Evolutionary conservation across 2,113 vertebrate genomes (phyloP).

Genomic region (Poeciliopsis occidentalis): DNA sequence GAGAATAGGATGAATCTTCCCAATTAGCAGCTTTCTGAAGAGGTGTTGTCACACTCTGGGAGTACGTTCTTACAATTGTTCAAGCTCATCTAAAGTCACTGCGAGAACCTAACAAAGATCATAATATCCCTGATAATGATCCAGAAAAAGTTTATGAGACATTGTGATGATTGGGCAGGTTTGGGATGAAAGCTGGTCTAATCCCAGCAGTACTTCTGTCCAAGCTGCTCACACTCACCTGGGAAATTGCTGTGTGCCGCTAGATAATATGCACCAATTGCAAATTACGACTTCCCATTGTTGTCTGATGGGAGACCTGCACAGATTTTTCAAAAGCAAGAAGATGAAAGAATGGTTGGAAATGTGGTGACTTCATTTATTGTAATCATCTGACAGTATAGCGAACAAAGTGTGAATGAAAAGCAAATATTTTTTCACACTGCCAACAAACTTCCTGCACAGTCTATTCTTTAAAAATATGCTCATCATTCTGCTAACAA

Average conservation of each 20-base stretch:
- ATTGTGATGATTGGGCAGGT: slow-evolving; percentile 43
- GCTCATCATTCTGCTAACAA: slow-evolving; percentile 17
- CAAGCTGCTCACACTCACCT: slow-evolving; percentile 55
- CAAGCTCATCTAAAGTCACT: slow-evolving; percentile 52
- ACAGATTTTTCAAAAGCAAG: slow-evolving; percentile 41
- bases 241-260: slow-evolving; percentile 47
- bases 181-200: slow-evolving; percentile 56
- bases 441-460: slow-evolving; percentile 2
- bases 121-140: slow-evolving; percentile 54
- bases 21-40: slow-evolving; percentile 75
- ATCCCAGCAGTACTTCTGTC: slow-evolving; percentile 56
- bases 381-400: slow-evolving; percentile 30
- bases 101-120: slow-evolving; percentile 42
- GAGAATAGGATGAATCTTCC: slow-evolving; percentile 63
- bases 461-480: slow-evolving; percentile 17
- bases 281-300: slow-evolving; percentile 49
- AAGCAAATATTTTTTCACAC: slow-evolving; percentile 25
- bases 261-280: slow-evolving; percentile 45
- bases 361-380: slow-evolving; percentile 26
- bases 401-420: slow-evolving; percentile 35
- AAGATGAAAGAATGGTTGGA: slow-evolving; percentile 39
- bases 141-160: slow-evolving; percentile 33
- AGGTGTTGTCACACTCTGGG: slow-evolving; percentile 69
- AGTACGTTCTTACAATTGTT: slow-evolving; percentile 71
- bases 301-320: slow-evolving; percentile 50